Evolutionary conservation across 2,113 vertebrate genomes (phyloP).

Genomic region (Theristicus caerulescens): DNA sequence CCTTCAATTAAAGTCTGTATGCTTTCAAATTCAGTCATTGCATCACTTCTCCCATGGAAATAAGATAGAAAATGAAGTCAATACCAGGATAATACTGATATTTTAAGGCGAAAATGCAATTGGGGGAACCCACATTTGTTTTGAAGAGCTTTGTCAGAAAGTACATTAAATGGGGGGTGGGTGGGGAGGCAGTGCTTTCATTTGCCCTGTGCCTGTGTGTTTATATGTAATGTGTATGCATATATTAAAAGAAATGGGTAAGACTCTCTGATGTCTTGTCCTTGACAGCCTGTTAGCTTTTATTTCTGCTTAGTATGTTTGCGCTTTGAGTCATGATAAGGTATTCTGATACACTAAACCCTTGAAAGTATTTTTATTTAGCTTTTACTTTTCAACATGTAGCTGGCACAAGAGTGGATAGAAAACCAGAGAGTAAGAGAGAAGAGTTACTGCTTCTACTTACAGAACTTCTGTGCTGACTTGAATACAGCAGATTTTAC

Average conservation of each 20-base stretch:
- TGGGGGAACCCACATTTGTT: neutral
- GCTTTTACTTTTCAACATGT: neutral
- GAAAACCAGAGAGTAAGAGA: conserved; percentile 59
- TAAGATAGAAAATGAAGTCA: neutral
- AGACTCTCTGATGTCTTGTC: neutral
- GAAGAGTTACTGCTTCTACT: conserved; percentile 52
- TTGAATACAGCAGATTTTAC: conserved; percentile 73
- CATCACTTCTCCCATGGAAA: neutral
- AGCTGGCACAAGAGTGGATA: conserved; percentile 78
- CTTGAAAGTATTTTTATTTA: neutral
- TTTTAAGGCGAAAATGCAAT: neutral
- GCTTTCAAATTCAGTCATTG: neutral
- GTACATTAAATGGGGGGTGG: accelerated
- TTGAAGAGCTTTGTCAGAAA: neutral
- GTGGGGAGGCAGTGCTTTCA: neutral
- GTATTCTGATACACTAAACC: neutral
- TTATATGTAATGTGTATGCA: neutral
- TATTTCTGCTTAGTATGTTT: neutral
- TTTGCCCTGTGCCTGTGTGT: neutral
- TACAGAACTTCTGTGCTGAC: conserved; percentile 69
- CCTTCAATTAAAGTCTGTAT: neutral
- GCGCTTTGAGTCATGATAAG: neutral
- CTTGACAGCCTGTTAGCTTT: neutral
- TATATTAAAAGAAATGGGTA: neutral
- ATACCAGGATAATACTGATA: neutral